Evolutionary conservation across 2,113 vertebrate genomes (phyloP), one percentile per base, ranked within the genome.

Genomic region (Lasiurus borealis): DNA sequence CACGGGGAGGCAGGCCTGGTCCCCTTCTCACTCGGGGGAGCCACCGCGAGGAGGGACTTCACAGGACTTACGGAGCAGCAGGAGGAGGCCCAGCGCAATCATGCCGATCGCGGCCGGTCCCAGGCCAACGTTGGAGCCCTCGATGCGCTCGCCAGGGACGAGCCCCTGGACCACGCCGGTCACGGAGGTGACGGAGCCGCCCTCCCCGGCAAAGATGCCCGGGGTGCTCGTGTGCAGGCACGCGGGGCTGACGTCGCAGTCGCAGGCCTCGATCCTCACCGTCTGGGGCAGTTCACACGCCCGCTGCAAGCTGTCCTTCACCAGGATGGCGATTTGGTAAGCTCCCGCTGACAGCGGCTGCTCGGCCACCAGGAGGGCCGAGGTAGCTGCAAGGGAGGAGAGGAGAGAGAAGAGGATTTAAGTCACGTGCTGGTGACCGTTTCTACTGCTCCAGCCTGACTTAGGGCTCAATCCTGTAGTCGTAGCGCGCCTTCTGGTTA

Each of bases 31-130:
- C 31, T 68, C 64, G 89, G 90, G 77, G 59, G 40, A 91, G 27
- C 12, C 18, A 2, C 15, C 50, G 48, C 36, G 48, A 52, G 77
- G 19, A 31, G 31, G 31, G 36, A 27, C 46, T 71, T 40, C 78
- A 40, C 36, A 59, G 19, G 87, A 97, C 97, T 96, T 82, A 97
- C 96, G 14, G 40, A 97, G 95, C n/a, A 97, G 83, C 7, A 97
- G 40, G 36, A 97, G 91, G 75, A 88, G 12, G 11, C 96, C 97
- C 40, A 93, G 6, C 1, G 50, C 8, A 0, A 97, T 97, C 96
- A 97, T 86, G 91, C 95, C 94, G 0, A 97, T 97, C 0, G 85
- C 96, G 2, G 88, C 82, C 0, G 95, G 86, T 44, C 97, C 96
- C 0, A 97, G 96, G 23, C 97, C 52, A 46, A 95, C 96, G 19